Evolutionary conservation across 2,888 invertebrate species (phyloP).

Genomic region (Polydrusus tereticollis): DNA sequence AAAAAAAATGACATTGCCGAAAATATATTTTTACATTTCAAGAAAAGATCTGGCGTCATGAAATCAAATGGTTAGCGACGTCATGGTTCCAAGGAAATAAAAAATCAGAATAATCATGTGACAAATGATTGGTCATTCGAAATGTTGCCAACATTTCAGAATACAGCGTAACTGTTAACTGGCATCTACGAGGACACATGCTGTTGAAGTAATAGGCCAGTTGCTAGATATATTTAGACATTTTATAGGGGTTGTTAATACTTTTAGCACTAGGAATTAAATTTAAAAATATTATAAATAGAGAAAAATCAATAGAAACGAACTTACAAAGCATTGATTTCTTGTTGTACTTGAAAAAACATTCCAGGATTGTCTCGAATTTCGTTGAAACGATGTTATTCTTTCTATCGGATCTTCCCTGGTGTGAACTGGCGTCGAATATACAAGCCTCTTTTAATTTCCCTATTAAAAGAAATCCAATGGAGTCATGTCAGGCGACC

Average conservation of each 20-base stretch:
- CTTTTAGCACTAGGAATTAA: background rate
- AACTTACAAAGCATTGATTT: too few species aligned
- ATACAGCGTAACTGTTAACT: background rate
- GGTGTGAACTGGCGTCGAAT: too few species aligned
- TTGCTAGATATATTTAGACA: background rate
- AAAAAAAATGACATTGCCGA: constrained; percentile 9
- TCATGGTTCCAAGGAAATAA: constrained; percentile 18
- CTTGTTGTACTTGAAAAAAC: too few species aligned
- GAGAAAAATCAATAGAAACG: too few species aligned
- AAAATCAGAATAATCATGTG: constrained; percentile 13
- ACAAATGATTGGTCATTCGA: constrained; percentile 7
- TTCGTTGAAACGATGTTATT: too few species aligned
- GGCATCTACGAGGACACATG: background rate
- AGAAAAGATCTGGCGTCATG: background rate
- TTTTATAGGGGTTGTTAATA: background rate
- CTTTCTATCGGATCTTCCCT: too few species aligned
- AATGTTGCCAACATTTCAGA: constrained; percentile 16
- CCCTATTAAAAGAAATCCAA: too few species aligned
- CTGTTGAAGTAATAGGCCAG: background rate
- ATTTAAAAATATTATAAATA: too few species aligned
- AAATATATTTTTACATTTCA: constrained; percentile 18
- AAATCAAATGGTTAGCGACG: constrained; percentile 8
- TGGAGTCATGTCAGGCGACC: too few species aligned
- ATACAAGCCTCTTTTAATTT: too few species aligned
- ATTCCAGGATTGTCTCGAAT: too few species aligned